These are phyloP conservation scores for Thecocarcelia acutangulata DNA, from an alignment of 2,888 invertebrate species.

Conservation along the genomic window DNA sequence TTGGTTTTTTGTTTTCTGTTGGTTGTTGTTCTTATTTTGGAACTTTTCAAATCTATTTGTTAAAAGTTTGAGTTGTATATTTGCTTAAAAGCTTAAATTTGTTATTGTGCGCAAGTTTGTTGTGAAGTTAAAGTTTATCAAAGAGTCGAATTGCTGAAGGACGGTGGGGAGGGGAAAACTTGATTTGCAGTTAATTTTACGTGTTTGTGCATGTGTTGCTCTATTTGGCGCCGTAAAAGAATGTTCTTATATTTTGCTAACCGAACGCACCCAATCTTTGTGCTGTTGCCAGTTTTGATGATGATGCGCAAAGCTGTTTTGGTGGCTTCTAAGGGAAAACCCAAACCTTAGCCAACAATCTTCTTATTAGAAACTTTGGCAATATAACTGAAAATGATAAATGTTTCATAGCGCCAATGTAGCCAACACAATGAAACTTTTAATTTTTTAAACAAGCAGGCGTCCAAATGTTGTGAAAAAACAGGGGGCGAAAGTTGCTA, in stretches of 20 bases:
- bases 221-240: conserved; percentile 72
- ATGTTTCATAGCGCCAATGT: conserved; percentile 71
- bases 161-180: not conserved
- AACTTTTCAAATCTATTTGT: conserved; percentile 52
- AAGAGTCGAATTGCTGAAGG: conserved; percentile 14
- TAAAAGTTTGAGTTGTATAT: conserved; percentile 58
- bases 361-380: conserved; percentile 49
- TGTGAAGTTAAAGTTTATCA: conserved; percentile 63
- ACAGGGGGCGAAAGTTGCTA: not conserved
- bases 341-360: conserved; percentile 57
- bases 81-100: conserved; percentile 58
- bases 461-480: not conserved
- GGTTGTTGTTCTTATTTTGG: not conserved
- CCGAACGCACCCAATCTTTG: conserved; percentile 70
- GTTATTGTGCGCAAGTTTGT: conserved; percentile 40
- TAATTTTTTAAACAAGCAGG: conserved; percentile 23
- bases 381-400: conserved; percentile 78
- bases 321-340: conserved; percentile 57
- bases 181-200: conserved; percentile 36
- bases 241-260: conserved; percentile 71
- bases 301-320: conserved; percentile 69
- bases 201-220: conserved; percentile 55
- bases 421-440: conserved; percentile 62
- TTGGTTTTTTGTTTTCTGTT: not conserved
- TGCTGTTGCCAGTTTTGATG: conserved; percentile 38